These are phyloP conservation scores for Drosophila melanosoma DNA, from an alignment of 2,888 invertebrate genomes.

Conservation along the genomic window DNA sequence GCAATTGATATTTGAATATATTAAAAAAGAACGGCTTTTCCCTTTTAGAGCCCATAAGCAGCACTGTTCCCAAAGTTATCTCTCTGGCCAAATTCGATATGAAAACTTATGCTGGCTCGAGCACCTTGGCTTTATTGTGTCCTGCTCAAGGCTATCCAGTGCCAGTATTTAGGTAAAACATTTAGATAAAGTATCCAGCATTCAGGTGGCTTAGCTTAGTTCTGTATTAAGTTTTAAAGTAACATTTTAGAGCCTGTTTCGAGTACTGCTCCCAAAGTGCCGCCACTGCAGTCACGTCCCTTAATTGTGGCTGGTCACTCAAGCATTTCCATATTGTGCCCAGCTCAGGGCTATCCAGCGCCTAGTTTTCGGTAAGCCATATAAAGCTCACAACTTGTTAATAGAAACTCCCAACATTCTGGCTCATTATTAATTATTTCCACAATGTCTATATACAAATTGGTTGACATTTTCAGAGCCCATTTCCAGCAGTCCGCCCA, in stretches of 20 bases:
- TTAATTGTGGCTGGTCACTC: constrained; percentile 83
- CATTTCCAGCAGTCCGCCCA: constrained; percentile 86
- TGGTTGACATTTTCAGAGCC: constrained; percentile 85
- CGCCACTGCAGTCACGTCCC: constrained; percentile 85
- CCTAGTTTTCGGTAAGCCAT: constrained; percentile 89
- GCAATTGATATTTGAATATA: background rate
- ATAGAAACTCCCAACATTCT: constrained; percentile 25
- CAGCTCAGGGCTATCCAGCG: constrained; percentile 91
- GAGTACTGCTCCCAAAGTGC: constrained; percentile 86
- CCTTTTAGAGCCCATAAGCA: constrained; percentile 89
- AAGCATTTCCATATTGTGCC: constrained; percentile 89
- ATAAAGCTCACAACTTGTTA: too few relatives aligned
- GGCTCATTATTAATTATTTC: background rate
- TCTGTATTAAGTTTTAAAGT: background rate
- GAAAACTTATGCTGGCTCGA: constrained; percentile 68
- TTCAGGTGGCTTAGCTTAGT: constrained; percentile 38
- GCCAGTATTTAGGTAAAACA: constrained; percentile 86
- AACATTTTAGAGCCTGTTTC: constrained; percentile 86
- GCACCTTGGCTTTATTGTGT: constrained; percentile 80
- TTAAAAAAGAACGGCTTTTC: constrained; percentile 18
- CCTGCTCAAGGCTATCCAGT: constrained; percentile 87
- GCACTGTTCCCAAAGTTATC: constrained; percentile 89
- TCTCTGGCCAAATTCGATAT: constrained; percentile 85
- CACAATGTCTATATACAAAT: background rate
- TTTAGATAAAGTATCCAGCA: constrained; percentile 1